These are phyloP conservation scores for Calameuta pallipes DNA, from an alignment of 2,888 invertebrate genomes.

Conservation along the genomic window DNA sequence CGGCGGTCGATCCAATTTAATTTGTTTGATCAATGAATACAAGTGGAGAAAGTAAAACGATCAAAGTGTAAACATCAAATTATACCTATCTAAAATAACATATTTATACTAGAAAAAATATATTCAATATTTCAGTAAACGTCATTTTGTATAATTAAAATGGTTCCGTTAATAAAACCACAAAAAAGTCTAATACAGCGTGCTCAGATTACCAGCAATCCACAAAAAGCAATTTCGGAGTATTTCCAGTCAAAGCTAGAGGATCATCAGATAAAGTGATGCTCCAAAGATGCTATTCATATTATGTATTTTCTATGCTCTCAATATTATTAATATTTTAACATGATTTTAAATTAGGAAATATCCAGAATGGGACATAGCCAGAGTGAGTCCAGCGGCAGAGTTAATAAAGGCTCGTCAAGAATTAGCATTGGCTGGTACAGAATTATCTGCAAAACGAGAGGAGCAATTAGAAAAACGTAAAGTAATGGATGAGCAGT, in stretches of 20 bases:
- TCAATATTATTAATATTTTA: conserved; percentile 5
- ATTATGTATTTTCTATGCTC: background rate
- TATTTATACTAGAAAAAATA: background rate
- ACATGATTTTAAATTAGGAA: conserved; percentile 61
- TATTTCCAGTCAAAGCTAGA: conserved; percentile 71
- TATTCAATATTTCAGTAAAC: background rate
- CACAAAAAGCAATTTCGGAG: conserved; percentile 69
- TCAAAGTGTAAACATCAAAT: background rate
- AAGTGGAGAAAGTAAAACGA: background rate
- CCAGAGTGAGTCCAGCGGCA: conserved; percentile 70
- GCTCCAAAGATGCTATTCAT: background rate
- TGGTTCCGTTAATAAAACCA: background rate
- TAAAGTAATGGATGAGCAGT: conserved; percentile 68
- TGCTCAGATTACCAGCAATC: conserved; percentile 35
- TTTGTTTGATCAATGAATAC: conserved; percentile 44
- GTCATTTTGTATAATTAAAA: background rate
- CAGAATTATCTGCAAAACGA: conserved; percentile 67
- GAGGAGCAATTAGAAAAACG: conserved; percentile 66
- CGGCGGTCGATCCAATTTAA: conserved; percentile 20
- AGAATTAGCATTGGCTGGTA: conserved; percentile 69
- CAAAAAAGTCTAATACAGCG: conserved; percentile 11
- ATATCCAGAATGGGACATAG: conserved; percentile 74
- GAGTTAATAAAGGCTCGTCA: conserved; percentile 70
- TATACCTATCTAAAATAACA: background rate
- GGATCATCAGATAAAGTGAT: conserved; percentile 69